Evolutionary conservation across 2,888 invertebrate species (phyloP), one percentile per base, ranked within the genome.

Genomic region (Sphaerophoria taeniata): DNA sequence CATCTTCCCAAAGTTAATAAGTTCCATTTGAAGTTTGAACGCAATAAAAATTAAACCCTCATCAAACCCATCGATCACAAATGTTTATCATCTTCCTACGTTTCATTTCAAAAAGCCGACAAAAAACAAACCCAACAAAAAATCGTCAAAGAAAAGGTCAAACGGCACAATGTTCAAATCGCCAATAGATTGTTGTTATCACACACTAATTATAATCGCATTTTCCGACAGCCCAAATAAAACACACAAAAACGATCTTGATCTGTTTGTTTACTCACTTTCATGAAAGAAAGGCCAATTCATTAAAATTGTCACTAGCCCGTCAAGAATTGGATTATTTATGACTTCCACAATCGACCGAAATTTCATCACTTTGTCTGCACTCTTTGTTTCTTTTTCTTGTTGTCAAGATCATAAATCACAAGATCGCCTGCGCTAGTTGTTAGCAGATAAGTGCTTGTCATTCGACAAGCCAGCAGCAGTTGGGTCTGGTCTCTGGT

Each of bases 261-360:
- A 43, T 47, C 39, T 60, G 33, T 47, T 39, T 58, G 34, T 72
- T 67, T 63, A 63, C 43, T 51, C 55, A 34, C 39, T 56, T 72
- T 51, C 24, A 24, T 24, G 24, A 24, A 51, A 24, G 39, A 58
- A 70, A 72, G 84, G 72, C 70, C 85, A 85, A 85, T 85, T 85
- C 80, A 85, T 85, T 81, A 85, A 85, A 85, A 80, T 85, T 85
- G 85, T 85, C 85, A 85, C 71, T 75, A 63, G 58, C 43, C 71
- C 45, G 81, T 71, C 76, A 36, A 58, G 51, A 63, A 61, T 14
- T 45, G 71, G 69, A 73, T 85, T 80, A 85, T 85, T 85, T 85
- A 85, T 85, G 69, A 58, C 72, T 51, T 69, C 73, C 81, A 24
- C 24, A 85, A 85, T 85, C 85, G 81, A 77, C 85, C 73, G 39